phyloP scores from a whole-genome alignment of 53 echinoderm and acorn worm species.

The Arbacia lixula region DNA sequence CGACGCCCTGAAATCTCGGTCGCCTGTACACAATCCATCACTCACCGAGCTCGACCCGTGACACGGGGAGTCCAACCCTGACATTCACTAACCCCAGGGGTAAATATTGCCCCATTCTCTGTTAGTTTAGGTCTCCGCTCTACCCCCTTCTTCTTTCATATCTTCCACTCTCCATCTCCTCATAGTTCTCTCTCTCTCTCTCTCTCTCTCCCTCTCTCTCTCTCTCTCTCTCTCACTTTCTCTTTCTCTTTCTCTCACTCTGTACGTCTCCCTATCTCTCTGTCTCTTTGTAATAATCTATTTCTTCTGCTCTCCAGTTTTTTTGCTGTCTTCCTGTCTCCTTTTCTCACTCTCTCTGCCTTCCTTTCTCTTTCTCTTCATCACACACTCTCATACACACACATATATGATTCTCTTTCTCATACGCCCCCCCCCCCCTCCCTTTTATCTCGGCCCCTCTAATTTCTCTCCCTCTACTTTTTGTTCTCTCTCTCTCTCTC shows the following conservation, averaged over 20 bases:
- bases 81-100: conserved; percentile 34
- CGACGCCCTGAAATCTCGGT: conserved; percentile 29
- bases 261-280: not conserved
- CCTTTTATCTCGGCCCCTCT: too few species aligned
- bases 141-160: not conserved
- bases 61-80: not conserved
- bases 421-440: too few species aligned
- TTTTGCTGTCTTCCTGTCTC: not conserved
- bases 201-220: not conserved
- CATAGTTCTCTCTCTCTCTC: not conserved
- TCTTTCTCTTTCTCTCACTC: not conserved
- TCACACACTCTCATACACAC: too few species aligned
- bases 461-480: too few species aligned
- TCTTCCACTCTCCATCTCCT: not conserved
- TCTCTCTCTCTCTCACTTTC: not conserved
- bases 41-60: conserved; percentile 1
- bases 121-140: not conserved
- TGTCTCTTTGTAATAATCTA: too few species aligned
- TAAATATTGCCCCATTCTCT: conserved; percentile 34
- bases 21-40: conserved; percentile 41
- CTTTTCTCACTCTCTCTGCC: not conserved
- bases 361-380: not conserved
- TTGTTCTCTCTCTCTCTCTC: too few species aligned
- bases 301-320: not conserved
- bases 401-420: too few species aligned